A percentile compares a stretch with the other conserved stretches of the same genome.
Evolutionary conservation across 2,888 invertebrate species (phyloP).

Genomic region (Crocallis elinguaria): DNA sequence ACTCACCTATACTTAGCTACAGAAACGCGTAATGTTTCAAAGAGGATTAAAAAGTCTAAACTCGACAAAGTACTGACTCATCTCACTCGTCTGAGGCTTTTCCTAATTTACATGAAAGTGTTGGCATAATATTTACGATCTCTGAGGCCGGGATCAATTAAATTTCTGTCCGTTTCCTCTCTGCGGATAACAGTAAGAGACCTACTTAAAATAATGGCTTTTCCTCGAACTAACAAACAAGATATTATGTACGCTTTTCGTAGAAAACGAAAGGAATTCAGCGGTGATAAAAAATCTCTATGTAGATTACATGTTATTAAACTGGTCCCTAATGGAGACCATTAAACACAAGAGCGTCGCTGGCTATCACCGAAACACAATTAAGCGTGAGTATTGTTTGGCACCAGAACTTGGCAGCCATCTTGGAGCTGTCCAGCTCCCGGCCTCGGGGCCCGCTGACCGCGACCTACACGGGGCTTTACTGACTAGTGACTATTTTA

Average conservation of each 20-base stretch:
- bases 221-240: no score
- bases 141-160: no score
- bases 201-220: no score
- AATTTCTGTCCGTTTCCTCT: no score
- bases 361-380: slow-evolving; percentile 6
- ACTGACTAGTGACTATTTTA: no score
- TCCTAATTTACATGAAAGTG: no score
- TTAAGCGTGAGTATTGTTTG: slow-evolving; percentile 11
- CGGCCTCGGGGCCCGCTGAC: no score
- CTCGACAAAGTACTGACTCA: background rate
- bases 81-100: background rate
- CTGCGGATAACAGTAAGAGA: no score
- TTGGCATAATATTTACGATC: no score
- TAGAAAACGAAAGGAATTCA: no score
- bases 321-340: background rate
- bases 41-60: slow-evolving; percentile 8
- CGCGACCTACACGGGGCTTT: no score
- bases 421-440: slow-evolving; percentile 5
- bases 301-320: background rate
- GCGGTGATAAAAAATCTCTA: background rate
- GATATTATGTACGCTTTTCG: no score
- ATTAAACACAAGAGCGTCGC: slow-evolving; percentile 4
- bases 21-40: background rate
- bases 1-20: background rate
- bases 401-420: slow-evolving; percentile 13